A percentile compares a stretch with the other conserved stretches of the same genome.
Evolutionary conservation across 2,113 vertebrate genomes (phyloP).

Genomic region (Labeo rohita): DNA sequence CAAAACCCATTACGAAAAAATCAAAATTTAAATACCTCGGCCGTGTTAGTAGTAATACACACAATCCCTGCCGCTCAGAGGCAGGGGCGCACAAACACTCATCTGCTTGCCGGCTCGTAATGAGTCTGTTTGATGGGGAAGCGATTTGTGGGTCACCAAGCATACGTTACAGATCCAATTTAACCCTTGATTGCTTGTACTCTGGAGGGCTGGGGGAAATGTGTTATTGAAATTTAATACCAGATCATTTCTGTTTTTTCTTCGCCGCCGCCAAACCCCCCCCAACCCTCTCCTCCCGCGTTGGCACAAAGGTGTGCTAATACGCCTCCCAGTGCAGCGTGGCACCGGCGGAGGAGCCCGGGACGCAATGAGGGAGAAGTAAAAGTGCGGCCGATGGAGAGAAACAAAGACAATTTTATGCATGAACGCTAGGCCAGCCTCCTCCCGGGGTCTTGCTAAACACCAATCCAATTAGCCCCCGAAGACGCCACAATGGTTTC

Average conservation of each 20-base stretch:
- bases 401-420: conserved; percentile 79
- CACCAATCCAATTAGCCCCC: conserved; percentile 81
- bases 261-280: background rate
- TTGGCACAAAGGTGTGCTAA: conserved; percentile 77
- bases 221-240: conserved; percentile 89
- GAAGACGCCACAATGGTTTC: conserved; percentile 66
- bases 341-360: conserved; percentile 64
- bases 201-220: conserved; percentile 82
- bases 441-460: conserved; percentile 78
- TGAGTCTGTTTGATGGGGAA: conserved; percentile 98
- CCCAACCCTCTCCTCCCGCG: conserved; percentile 66
- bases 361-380: conserved; percentile 30
- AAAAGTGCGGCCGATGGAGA: conserved; percentile 60
- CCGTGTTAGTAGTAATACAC: conserved; percentile 90
- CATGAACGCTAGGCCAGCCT: conserved; percentile 72
- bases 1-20: conserved; percentile 99
- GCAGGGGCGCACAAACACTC: conserved; percentile 91
- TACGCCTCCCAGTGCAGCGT: conserved; percentile 70
- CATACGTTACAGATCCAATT: conserved; percentile 98
- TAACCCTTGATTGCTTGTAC: conserved; percentile 98
- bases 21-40: conserved; percentile 99
- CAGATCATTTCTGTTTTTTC: conserved; percentile 78
- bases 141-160: conserved; percentile 95
- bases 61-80: conserved; percentile 91
- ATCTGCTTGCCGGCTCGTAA: conserved; percentile 93